phyloP scores from a whole-genome alignment of 2,113 vertebrate genomes.

The Blennius ocellaris region DNA sequence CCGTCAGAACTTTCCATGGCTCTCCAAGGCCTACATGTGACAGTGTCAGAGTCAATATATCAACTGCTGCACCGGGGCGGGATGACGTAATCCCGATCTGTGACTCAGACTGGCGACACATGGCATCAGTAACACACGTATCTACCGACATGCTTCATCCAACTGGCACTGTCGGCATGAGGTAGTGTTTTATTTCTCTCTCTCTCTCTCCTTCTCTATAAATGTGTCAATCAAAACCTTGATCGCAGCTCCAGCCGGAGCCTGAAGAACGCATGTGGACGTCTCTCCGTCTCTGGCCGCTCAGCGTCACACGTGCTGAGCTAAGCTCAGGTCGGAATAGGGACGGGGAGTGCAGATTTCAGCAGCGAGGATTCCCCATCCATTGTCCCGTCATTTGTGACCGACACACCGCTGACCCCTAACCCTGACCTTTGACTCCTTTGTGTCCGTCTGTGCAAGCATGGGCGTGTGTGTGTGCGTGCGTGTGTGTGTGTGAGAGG shows the following conservation, averaged over 20 bases:
- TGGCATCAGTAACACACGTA: slow-evolving; percentile 36
- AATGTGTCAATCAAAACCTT: slow-evolving; percentile 48
- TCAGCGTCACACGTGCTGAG: slow-evolving; percentile 46
- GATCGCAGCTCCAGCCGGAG: slow-evolving; percentile 31
- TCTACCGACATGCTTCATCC: slow-evolving; percentile 29
- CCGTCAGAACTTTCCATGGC: slow-evolving; percentile 27
- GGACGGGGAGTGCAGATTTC: slow-evolving; percentile 29
- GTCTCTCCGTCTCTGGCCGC: slow-evolving; percentile 12
- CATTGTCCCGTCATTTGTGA: slow-evolving; percentile 48
- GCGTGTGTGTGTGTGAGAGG: background rate
- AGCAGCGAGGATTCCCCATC: slow-evolving; percentile 47
- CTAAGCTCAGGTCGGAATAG: slow-evolving; percentile 44
- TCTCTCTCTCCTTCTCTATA: slow-evolving; percentile 4
- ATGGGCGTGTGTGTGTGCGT: slow-evolving; percentile 9
- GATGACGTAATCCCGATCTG: slow-evolving; percentile 63
- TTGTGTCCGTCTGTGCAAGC: background rate
- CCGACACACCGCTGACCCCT: slow-evolving; percentile 52
- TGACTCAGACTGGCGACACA: slow-evolving; percentile 65
- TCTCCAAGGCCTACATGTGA: slow-evolving; percentile 52
- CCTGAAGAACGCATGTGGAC: slow-evolving; percentile 12
- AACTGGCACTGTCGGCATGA: slow-evolving; percentile 13
- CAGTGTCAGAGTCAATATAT: slow-evolving; percentile 65
- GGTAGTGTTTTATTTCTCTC: background rate
- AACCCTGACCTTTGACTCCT: slow-evolving; percentile 63
- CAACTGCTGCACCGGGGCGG: slow-evolving; percentile 45